A percentile compares a stretch with the other conserved stretches of the same genome.
These are phyloP conservation scores for Gryon sp. DNA, from an alignment of 1,140 invertebrate genomes.

Conservation along the genomic window DNA sequence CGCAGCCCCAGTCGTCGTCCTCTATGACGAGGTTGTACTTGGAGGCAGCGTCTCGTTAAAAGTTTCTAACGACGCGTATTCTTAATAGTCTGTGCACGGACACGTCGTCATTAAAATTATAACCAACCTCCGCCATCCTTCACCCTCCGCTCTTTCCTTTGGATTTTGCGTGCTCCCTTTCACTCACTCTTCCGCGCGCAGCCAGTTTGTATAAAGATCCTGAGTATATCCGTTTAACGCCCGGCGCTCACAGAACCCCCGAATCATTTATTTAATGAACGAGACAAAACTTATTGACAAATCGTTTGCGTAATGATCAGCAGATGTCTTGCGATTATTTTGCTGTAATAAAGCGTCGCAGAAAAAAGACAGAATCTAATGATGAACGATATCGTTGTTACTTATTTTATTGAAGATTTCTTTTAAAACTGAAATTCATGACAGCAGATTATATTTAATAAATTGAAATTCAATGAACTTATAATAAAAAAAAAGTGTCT, in stretches of 20 bases:
- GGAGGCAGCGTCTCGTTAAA: conserved; percentile 77
- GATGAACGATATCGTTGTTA: too few species aligned
- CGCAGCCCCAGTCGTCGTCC: conserved; percentile 38
- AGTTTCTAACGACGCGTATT: conserved; percentile 81
- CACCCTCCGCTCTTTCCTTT: conserved; percentile 60
- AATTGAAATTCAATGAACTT: too few species aligned
- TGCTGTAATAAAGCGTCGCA: too few species aligned
- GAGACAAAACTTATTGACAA: conserved; percentile 19
- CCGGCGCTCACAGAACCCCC: conserved; percentile 45
- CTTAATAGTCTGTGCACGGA: conserved; percentile 80
- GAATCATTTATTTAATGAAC: conserved; percentile 45
- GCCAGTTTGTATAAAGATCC: conserved; percentile 51
- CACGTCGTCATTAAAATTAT: conserved; percentile 81
- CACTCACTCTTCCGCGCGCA: conserved; percentile 42
- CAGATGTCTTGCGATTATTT: background rate
- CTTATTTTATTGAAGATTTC: too few species aligned
- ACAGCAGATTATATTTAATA: too few species aligned
- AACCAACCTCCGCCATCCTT: conserved; percentile 70
- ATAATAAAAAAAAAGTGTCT: too few species aligned
- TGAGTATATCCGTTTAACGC: conserved; percentile 65
- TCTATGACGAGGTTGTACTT: conserved; percentile 57
- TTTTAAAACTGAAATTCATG: too few species aligned
- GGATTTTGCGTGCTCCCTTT: conserved; percentile 61
- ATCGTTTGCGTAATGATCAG: background rate
- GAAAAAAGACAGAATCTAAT: too few species aligned